phyloP scores from a whole-genome alignment of 2,888 invertebrate genomes.

The Ormyrus labotus region DNA sequence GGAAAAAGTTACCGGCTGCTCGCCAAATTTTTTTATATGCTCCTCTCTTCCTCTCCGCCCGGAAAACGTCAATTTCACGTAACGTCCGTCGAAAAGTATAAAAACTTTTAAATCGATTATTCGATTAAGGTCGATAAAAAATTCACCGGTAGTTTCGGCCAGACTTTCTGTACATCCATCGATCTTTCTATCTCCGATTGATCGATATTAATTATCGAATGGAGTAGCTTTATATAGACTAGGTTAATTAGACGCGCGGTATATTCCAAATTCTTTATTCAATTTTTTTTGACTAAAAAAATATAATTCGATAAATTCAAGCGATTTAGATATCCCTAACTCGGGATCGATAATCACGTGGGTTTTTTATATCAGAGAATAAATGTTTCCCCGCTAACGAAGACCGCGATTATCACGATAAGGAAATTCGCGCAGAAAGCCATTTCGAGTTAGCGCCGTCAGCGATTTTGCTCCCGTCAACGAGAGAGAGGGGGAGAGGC shows the following conservation, averaged over 20 bases:
- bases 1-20: slow-evolving; percentile 17
- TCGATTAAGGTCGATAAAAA: slow-evolving; percentile 38
- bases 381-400: slow-evolving; percentile 13
- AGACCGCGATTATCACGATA: slow-evolving; percentile 16
- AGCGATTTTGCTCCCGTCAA: background rate
- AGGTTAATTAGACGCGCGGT: no score
- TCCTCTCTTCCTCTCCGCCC: background rate
- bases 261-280: no score
- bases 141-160: slow-evolving; percentile 7
- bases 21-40: background rate
- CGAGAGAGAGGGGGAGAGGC: background rate
- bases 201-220: slow-evolving; percentile 44
- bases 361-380: background rate
- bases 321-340: no score
- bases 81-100: background rate
- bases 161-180: background rate
- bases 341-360: no score
- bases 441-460: background rate
- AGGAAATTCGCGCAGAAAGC: background rate
- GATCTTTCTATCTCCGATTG: background rate
- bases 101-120: slow-evolving; percentile 42
- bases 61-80: slow-evolving; percentile 17
- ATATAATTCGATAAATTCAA: no score
- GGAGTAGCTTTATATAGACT: background rate
- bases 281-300: no score